Evolutionary conservation across 2,797 vertebrate species (phyloP).

Genomic region (Ambastaia sidthimunki): DNA sequence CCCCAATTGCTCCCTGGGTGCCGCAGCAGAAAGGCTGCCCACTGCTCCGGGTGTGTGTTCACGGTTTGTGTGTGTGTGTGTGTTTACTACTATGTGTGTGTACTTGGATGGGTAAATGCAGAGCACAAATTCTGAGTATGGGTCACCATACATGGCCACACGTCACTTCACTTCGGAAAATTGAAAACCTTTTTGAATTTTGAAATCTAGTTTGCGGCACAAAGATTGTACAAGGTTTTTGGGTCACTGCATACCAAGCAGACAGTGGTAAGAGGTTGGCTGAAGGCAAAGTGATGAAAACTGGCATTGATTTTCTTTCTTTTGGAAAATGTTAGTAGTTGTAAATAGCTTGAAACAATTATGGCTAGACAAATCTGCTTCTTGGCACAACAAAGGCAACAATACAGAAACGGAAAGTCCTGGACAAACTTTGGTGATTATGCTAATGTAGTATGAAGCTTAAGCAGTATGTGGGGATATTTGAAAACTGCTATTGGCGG

Average conservation of each 20-base stretch:
- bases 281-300: slow-evolving; percentile 69
- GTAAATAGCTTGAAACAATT: slow-evolving; percentile 65
- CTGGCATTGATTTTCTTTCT: slow-evolving; percentile 68
- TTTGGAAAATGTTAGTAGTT: slow-evolving; percentile 50
- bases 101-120: no score
- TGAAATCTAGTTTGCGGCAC: slow-evolving; percentile 37
- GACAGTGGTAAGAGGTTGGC: slow-evolving; percentile 56
- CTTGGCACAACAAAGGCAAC: background rate
- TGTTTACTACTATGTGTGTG: no score
- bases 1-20: no score
- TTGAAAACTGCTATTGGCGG: no score
- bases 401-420: background rate
- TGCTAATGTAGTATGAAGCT: background rate
- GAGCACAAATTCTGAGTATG: no score
- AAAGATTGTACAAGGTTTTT: slow-evolving; percentile 49
- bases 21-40: no score
- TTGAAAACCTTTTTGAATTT: slow-evolving; percentile 34
- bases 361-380: background rate
- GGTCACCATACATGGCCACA: no score
- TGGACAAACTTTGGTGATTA: background rate
- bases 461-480: no score
- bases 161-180: no score
- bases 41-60: no score
- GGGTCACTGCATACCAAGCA: slow-evolving; percentile 56
- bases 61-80: no score